phyloP scores from a whole-genome alignment of 2,797 vertebrate genomes.

The Acestrorhynchus altus region DNA sequence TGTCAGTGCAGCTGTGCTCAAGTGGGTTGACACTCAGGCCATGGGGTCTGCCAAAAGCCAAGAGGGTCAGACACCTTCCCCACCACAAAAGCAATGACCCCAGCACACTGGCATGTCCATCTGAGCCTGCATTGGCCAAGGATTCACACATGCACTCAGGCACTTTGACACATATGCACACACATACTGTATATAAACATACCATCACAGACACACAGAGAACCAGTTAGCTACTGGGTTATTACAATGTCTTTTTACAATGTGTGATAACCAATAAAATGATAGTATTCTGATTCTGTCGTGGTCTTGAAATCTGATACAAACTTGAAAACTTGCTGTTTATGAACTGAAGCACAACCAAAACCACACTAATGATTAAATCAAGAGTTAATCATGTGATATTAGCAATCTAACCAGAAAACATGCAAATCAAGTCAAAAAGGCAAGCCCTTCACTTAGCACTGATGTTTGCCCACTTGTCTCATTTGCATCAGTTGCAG shows the following conservation, averaged over 20 bases:
- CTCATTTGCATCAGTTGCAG: conserved; percentile 64
- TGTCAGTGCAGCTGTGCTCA: conserved; percentile 66
- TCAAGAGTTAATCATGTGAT: conserved; percentile 47
- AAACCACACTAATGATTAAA: conserved; percentile 48
- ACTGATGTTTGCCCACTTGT: conserved; percentile 58
- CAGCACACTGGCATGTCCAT: conserved; percentile 57
- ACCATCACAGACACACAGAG: neutral
- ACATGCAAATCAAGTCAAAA: conserved; percentile 35
- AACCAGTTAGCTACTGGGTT: neutral
- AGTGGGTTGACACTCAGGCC: conserved; percentile 64
- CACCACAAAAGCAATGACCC: conserved; percentile 61
- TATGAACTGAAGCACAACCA: conserved; percentile 22
- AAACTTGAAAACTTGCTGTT: too few relatives aligned
- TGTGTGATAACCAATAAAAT: too few relatives aligned
- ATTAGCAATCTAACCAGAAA: conserved; percentile 45
- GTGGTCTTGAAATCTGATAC: too few relatives aligned
- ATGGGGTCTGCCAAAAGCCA: conserved; percentile 65
- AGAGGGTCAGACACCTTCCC: conserved; percentile 65
- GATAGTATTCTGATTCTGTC: too few relatives aligned
- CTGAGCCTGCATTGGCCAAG: conserved; percentile 39
- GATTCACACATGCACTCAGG: neutral
- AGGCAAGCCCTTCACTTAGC: conserved; percentile 27
- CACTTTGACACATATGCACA: conserved; percentile 11
- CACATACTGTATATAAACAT: neutral
- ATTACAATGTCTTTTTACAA: neutral